Conservation (phyloP, 2,888 invertebrate genomes). For the Nysson spinosus region DNA sequence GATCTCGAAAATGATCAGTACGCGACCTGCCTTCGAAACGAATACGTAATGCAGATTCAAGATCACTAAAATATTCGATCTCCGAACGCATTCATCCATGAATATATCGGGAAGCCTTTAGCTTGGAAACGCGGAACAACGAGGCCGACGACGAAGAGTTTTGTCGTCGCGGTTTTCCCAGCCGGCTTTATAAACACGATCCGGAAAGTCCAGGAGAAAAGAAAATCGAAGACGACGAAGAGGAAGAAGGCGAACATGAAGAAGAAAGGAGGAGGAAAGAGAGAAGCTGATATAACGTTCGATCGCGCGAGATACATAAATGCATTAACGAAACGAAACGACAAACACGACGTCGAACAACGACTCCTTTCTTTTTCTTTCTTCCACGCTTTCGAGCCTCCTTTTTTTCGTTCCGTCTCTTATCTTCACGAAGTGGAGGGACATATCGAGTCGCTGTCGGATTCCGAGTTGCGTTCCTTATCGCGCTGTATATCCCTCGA, state of each 20-base stretch:
- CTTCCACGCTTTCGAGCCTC: neutral
- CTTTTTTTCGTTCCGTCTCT: conserved; percentile 15
- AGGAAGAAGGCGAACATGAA: too few species aligned
- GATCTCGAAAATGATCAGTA: conserved; percentile 21
- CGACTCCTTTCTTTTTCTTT: conserved; percentile 7
- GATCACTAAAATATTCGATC: conserved; percentile 26
- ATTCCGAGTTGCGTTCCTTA: conserved; percentile 52
- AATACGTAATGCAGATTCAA: conserved; percentile 44
- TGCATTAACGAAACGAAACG: conserved; percentile 67
- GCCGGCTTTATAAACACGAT: too few species aligned
- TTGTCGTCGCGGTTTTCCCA: neutral
- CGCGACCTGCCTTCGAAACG: conserved; percentile 1
- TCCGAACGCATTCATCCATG: conserved; percentile 11
- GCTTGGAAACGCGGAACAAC: neutral
- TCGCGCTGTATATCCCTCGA: conserved; percentile 48
- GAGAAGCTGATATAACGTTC: conserved; percentile 10
- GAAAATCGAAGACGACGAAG: too few species aligned
- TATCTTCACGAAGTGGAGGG: conserved; percentile 26
- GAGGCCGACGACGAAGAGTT: neutral
- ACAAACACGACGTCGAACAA: conserved; percentile 26
- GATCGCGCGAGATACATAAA: conserved; percentile 71
- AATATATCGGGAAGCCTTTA: conserved; percentile 19
- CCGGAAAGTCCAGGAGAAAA: too few species aligned
- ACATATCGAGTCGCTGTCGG: conserved; percentile 42
- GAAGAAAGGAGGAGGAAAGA: conserved; percentile 3